Evolutionary conservation across 1,140 invertebrate genomes (phyloP).

Genomic region (Drosophila mojavensis): DNA sequence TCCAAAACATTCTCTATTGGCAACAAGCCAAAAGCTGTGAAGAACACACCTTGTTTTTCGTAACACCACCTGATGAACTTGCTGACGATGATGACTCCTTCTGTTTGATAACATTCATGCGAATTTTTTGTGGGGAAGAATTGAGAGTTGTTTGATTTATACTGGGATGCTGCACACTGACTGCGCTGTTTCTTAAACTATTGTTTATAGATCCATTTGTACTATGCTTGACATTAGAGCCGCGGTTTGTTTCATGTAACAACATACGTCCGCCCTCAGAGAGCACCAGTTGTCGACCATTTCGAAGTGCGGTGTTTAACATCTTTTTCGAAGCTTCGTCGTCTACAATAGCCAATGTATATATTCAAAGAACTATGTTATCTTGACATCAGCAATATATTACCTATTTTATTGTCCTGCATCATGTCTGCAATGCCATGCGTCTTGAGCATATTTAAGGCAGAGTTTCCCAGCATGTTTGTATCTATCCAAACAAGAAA

Average conservation of each 20-base stretch:
- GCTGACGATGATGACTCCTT: conserved; percentile 44
- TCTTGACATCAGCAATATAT: conserved; percentile 27
- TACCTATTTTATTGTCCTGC: conserved; percentile 58
- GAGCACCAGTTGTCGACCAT: conserved; percentile 90
- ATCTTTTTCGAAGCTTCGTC: conserved; percentile 86
- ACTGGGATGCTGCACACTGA: conserved; percentile 34
- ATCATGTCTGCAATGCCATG: conserved; percentile 93
- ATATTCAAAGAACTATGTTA: conserved; percentile 39
- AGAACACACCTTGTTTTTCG: conserved; percentile 66
- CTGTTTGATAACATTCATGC: conserved; percentile 71
- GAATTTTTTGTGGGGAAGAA: conserved; percentile 64
- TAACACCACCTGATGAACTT: conserved; percentile 42
- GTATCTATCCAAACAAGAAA: conserved; percentile 31
- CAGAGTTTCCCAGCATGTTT: conserved; percentile 64
- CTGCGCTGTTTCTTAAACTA: conserved; percentile 41
- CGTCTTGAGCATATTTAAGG: conserved; percentile 89
- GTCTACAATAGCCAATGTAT: conserved; percentile 85
- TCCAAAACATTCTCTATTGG: not conserved
- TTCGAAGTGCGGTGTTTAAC: conserved; percentile 91
- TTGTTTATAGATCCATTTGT: conserved; percentile 51
- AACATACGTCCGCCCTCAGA: conserved; percentile 92
- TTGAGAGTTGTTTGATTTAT: conserved; percentile 31
- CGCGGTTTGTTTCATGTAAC: conserved; percentile 85
- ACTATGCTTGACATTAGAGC: conserved; percentile 49
- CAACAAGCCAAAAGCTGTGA: not conserved